Base-by-base conservation (phyloP, 92 coral and sea anemone species). In the Zoanthus sansibaricus region DNA sequence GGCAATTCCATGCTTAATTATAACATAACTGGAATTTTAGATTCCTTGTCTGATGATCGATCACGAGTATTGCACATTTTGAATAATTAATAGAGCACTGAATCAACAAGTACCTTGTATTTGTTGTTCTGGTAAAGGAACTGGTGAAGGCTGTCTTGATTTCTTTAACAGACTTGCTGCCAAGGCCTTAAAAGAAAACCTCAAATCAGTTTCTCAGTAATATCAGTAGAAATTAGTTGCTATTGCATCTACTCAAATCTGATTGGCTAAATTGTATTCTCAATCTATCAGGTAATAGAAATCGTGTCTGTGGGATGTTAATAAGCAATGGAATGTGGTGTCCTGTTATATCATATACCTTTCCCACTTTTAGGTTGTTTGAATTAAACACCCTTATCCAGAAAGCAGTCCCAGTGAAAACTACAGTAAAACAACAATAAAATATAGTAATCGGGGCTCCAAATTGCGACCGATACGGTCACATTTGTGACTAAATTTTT, bases 1-100 rank as follows among this genome's bases (percentile, higher is more conserved):
- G 68, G 68, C 68, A 58, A 58, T 58, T 58, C 14, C 64, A 58
- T 58, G 64, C 64, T 58, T 58, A 58, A 58, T 58, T 58, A 58
- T 58, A 58, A 58, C 66, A 58, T 58, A 58, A 58, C 18, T 58
- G 66, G 66, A 58, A 58, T 58, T 58, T 58, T 58, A 58, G 66
- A 58, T 58, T 58, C 2, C 4, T 58, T 58, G n/a, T 58, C 17
- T 58, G 15, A 11, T 58, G 66, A 58, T 12, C n/a, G n/a, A n/a
- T n/a, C n/a, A n/a, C 15, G 66, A 58, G 66, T 58, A 58, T 58
- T 15, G 15, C 66, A 4, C 42, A 3, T 33, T 33, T 33, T 3
- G 69, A 61, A 17, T 61, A 61, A 61, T 58, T 58, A 12, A 15
- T 61, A 61, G 69, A 20, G 69, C 30, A 61, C 17, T 1, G 4